Evolutionary conservation across 2,797 vertebrate species (phyloP).

Genomic region (Gymnothorax reevesii): DNA sequence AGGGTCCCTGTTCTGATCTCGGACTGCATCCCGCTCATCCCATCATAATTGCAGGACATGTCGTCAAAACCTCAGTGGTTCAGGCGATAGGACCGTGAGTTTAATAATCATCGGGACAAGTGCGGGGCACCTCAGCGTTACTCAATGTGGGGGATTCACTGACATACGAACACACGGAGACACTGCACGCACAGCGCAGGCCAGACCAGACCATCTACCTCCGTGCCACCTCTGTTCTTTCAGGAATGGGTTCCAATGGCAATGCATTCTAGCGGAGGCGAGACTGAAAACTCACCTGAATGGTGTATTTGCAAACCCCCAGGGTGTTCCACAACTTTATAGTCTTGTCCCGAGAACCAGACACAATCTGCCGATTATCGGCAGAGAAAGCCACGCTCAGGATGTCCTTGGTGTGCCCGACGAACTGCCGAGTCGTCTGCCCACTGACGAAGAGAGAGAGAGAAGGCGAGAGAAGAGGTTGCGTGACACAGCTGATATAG

Average conservation of each 20-base stretch:
- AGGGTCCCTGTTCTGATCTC: background rate
- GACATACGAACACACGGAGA: background rate
- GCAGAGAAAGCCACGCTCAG: constrained; percentile 95
- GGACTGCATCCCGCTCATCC: constrained; percentile 1
- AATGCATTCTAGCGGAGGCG: background rate
- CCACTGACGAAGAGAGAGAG: constrained; percentile 68
- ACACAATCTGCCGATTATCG: constrained; percentile 97
- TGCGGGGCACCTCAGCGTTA: background rate
- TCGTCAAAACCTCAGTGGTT: constrained; percentile 47
- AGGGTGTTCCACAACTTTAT: constrained; percentile 98
- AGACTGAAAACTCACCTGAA: constrained; percentile 79
- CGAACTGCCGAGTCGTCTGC: constrained; percentile 87
- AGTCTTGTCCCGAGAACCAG: constrained; percentile 93
- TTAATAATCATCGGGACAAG: constrained; percentile 50
- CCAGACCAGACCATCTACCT: background rate
- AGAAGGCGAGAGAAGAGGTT: background rate
- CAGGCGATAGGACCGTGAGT: constrained; percentile 47
- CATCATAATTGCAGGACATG: constrained; percentile 56
- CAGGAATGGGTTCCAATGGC: background rate
- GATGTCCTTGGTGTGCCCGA: constrained; percentile 94
- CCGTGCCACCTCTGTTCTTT: background rate
- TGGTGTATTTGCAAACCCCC: constrained; percentile 97
- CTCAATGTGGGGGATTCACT: background rate
- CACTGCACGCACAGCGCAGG: background rate
- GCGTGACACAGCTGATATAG: background rate